Percentiles rank a stretch among this genome's conserved stretches.
Conservation (phyloP, 2,888 invertebrate genomes). For the Phaonia tiefii region DNA sequence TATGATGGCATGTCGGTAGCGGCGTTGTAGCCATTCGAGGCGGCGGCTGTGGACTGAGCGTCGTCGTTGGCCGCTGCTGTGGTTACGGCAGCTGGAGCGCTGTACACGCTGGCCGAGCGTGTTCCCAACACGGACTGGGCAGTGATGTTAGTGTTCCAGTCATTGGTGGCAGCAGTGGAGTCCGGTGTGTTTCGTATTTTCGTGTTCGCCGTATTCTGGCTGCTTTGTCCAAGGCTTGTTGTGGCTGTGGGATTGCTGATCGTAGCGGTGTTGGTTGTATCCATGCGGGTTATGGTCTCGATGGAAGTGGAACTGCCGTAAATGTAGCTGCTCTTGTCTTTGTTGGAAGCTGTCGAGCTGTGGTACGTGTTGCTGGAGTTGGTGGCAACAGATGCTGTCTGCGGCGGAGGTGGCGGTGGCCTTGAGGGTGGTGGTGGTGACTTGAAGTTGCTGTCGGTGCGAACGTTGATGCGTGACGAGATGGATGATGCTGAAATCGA, state of each 20-base stretch:
- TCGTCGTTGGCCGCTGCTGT: conserved; percentile 73
- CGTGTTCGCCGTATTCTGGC: conserved; percentile 70
- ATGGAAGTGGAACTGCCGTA: conserved; percentile 76
- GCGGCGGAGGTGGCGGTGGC: conserved; percentile 76
- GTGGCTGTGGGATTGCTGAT: conserved; percentile 63
- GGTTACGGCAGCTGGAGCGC: conserved; percentile 77
- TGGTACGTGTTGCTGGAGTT: conserved; percentile 72
- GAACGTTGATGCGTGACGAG: conserved; percentile 76
- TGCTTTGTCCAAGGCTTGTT: conserved; percentile 65
- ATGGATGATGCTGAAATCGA: conserved; percentile 76
- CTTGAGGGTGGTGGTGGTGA: conserved; percentile 76
- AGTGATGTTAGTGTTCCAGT: conserved; percentile 71
- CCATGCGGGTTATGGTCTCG: conserved; percentile 77
- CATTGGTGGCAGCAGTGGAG: conserved; percentile 59
- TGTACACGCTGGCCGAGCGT: conserved; percentile 77
- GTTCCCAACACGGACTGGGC: conserved; percentile 69
- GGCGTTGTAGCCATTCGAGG: conserved; percentile 76
- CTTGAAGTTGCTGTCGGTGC: conserved; percentile 74
- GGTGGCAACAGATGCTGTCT: conserved; percentile 62
- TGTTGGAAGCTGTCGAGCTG: conserved; percentile 73
- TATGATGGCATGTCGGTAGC: conserved; percentile 76
- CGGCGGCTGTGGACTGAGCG: conserved; percentile 70
- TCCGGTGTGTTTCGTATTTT: conserved; percentile 63
- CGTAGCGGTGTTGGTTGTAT: conserved; percentile 75
- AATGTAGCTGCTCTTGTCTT: conserved; percentile 72